These are phyloP conservation scores for Griposia aprilina DNA, from an alignment of 2,888 invertebrate genomes.

Conservation along the genomic window DNA sequence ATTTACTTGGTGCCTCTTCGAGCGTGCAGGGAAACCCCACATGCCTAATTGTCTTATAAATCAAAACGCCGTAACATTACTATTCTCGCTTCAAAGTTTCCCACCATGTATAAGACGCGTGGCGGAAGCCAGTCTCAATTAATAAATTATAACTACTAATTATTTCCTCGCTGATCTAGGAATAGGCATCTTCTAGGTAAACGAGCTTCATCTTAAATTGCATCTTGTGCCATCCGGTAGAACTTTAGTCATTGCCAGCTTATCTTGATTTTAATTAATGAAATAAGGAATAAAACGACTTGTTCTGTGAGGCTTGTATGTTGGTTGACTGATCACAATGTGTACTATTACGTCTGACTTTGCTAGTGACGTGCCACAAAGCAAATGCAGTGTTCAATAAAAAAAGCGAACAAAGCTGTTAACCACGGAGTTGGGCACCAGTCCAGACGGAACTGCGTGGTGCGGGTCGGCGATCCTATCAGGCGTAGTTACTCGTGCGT, in stretches of 20 bases:
- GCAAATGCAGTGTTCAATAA: background rate
- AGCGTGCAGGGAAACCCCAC: conserved; percentile 61
- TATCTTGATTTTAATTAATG: conserved; percentile 46
- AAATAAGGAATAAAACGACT: conserved; percentile 14
- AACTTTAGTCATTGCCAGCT: conserved; percentile 40
- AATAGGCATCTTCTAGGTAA: conserved; percentile 42
- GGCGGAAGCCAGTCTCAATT: conserved; percentile 56
- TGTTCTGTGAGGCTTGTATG: background rate
- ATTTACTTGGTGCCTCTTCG: conserved; percentile 42
- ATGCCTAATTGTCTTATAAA: conserved; percentile 47
- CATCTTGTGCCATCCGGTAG: conserved; percentile 47
- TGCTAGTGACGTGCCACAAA: background rate
- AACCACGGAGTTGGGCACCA: background rate
- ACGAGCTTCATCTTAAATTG: conserved; percentile 47
- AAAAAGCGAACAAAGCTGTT: background rate
- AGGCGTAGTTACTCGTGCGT: background rate
- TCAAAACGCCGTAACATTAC: conserved; percentile 48
- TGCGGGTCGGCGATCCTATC: background rate
- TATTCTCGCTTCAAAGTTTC: conserved; percentile 46
- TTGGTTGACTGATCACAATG: conserved; percentile 11
- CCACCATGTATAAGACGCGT: conserved; percentile 41
- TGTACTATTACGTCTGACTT: background rate
- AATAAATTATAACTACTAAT: conserved; percentile 54
- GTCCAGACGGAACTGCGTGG: background rate
- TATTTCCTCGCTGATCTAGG: conserved; percentile 53